Percentiles rank a stretch among this genome's conserved stretches.
These are phyloP conservation scores for Halcyon badia DNA, from an alignment of 2,797 vertebrate genomes.

Conservation along the genomic window DNA sequence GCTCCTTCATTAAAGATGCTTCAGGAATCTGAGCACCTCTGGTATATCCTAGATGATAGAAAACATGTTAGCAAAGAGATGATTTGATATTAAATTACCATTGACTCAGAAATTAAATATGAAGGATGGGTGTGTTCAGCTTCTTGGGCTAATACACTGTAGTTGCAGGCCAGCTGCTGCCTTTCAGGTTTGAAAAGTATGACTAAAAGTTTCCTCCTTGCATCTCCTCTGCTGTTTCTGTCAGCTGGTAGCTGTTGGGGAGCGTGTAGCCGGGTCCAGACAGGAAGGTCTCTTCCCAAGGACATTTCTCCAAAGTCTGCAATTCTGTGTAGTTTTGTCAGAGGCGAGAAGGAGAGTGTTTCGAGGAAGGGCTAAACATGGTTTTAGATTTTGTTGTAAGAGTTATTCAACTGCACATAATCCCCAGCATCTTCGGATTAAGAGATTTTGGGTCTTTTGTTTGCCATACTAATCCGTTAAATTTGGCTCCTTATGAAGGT, in stretches of 20 bases:
- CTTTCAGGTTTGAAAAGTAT: neutral
- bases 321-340: neutral
- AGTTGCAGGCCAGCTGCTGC: neutral
- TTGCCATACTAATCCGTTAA: neutral
- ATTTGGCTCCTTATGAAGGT: neutral
- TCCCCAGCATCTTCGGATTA: neutral
- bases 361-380: neutral
- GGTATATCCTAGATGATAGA: neutral
- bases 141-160: neutral
- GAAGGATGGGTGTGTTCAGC: neutral
- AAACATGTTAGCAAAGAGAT: neutral
- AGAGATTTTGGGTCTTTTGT: neutral
- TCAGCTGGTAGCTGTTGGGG: neutral
- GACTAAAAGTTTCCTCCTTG: neutral
- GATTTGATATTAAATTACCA: neutral
- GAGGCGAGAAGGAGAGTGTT: neutral
- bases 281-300: conserved; percentile 17
- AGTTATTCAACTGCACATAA: neutral
- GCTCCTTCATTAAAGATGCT: neutral
- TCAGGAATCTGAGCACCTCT: neutral
- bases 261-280: neutral
- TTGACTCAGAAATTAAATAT: neutral
- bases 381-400: neutral
- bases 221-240: neutral
- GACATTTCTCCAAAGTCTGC: neutral